Evolutionary conservation across 2,797 vertebrate genomes (phyloP).

Genomic region (Sciurus vulgaris): DNA sequence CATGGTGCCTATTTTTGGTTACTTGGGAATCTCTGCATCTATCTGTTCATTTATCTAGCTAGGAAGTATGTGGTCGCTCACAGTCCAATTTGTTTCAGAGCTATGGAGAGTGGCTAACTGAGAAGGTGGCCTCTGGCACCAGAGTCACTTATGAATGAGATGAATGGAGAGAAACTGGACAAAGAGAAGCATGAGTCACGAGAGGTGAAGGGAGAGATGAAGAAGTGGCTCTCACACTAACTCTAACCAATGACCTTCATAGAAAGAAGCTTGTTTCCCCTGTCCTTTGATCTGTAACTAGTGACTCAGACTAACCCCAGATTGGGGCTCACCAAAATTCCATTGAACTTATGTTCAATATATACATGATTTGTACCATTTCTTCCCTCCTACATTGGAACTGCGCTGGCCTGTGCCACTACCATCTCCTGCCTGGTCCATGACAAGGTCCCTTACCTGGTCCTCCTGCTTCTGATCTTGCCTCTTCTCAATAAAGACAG

Average conservation of each 20-base stretch:
- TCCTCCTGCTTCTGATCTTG: not conserved
- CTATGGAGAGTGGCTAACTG: not conserved
- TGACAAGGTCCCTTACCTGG: not conserved
- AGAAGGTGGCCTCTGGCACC: not conserved
- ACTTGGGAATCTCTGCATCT: not conserved
- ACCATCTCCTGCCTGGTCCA: not conserved
- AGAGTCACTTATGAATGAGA: not conserved
- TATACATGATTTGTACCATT: not conserved
- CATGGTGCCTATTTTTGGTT: not conserved
- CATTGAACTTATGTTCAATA: not conserved
- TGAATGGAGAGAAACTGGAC: not conserved
- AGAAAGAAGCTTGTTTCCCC: not conserved
- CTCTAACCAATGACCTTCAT: not conserved
- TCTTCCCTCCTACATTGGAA: not conserved
- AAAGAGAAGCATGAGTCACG: not conserved
- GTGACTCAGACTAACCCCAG: not conserved
- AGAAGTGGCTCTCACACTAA: not conserved
- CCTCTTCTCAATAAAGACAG: not conserved
- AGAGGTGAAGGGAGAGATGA: not conserved
- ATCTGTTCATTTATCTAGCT: not conserved
- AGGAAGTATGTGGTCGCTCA: not conserved
- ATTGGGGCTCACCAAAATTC: not conserved
- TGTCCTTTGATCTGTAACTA: not conserved
- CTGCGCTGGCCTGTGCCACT: too few relatives aligned
- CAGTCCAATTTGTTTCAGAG: not conserved